phyloP scores from a whole-genome alignment of 1,140 invertebrate species.

The Trissolcus basalis region DNA sequence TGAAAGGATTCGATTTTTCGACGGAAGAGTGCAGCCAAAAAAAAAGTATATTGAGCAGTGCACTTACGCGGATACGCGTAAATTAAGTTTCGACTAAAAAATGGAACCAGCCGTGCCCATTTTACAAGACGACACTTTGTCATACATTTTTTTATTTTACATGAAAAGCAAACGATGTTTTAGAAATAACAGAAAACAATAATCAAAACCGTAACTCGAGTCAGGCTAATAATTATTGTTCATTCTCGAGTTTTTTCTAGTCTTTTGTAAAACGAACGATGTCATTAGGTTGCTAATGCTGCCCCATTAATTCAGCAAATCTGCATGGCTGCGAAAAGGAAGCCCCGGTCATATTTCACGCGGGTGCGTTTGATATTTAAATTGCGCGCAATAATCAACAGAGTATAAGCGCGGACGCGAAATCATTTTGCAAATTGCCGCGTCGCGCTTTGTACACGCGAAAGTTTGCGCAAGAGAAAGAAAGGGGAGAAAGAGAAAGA shows the following conservation, averaged over 20 bases:
- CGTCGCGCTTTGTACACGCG: neutral
- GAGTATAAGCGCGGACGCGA: constrained; percentile 1
- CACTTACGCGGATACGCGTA: too few relatives aligned
- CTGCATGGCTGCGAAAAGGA: neutral
- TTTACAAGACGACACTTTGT: too few relatives aligned
- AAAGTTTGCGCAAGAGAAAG: constrained; percentile 7
- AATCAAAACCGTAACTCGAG: neutral
- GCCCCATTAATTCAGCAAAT: constrained; percentile 20
- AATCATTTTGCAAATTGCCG: constrained; percentile 10
- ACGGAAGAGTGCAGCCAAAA: neutral
- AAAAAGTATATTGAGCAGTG: too few relatives aligned
- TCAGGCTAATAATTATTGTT: neutral
- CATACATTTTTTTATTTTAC: too few relatives aligned
- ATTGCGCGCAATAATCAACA: constrained; percentile 13
- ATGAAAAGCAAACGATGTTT: too few relatives aligned
- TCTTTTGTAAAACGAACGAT: constrained; percentile 18
- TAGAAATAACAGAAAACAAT: too few relatives aligned
- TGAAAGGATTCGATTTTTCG: neutral
- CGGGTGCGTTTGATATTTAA: constrained; percentile 5
- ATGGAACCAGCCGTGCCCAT: too few relatives aligned
- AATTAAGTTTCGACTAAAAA: too few relatives aligned
- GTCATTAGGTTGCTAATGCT: constrained; percentile 18
- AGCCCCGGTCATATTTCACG: constrained; percentile 4
- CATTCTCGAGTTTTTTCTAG: constrained; percentile 13
- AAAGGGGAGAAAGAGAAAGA: neutral